phyloP scores from a whole-genome alignment of 2,113 vertebrate species.

The Ascaphus truei region DNA sequence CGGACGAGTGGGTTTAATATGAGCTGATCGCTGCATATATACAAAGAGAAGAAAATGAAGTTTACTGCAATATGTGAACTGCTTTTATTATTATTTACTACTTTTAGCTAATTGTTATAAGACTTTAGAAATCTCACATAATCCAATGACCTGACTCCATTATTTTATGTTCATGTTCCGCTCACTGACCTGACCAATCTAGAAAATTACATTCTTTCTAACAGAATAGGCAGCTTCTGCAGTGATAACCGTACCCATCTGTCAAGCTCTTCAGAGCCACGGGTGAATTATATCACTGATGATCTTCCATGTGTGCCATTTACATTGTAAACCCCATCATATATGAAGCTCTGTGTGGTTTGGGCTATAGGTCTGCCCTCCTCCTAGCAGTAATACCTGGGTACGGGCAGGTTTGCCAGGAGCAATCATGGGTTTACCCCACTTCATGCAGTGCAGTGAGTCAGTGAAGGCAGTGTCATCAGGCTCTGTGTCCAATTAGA shows the following conservation, averaged over 20 bases:
- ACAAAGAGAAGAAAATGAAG: too few species aligned
- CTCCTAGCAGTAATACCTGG: too few species aligned
- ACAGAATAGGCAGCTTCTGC: slow-evolving; percentile 3
- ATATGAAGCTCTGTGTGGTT: too few species aligned
- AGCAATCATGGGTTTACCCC: too few species aligned
- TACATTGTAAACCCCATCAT: not conserved
- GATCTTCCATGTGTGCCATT: not conserved
- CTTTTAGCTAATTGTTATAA: not conserved
- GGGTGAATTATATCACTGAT: not conserved
- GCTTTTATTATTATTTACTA: not conserved
- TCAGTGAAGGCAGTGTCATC: too few species aligned
- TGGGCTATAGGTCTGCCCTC: too few species aligned
- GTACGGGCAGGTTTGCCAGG: too few species aligned
- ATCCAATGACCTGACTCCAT: not conserved
- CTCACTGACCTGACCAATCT: slow-evolving; percentile 10
- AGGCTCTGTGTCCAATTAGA: too few species aligned
- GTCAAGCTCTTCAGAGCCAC: not conserved
- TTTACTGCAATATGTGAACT: not conserved
- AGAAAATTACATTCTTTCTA: slow-evolving; percentile 19
- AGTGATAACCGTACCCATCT: slow-evolving; percentile 6
- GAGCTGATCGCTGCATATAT: too few species aligned
- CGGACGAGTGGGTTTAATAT: too few species aligned
- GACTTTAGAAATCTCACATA: not conserved
- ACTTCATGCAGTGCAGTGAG: too few species aligned
- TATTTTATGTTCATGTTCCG: not conserved